These are phyloP conservation scores for Drosophila micromelanica DNA, from an alignment of 1,140 invertebrate species.

Conservation along the genomic window DNA sequence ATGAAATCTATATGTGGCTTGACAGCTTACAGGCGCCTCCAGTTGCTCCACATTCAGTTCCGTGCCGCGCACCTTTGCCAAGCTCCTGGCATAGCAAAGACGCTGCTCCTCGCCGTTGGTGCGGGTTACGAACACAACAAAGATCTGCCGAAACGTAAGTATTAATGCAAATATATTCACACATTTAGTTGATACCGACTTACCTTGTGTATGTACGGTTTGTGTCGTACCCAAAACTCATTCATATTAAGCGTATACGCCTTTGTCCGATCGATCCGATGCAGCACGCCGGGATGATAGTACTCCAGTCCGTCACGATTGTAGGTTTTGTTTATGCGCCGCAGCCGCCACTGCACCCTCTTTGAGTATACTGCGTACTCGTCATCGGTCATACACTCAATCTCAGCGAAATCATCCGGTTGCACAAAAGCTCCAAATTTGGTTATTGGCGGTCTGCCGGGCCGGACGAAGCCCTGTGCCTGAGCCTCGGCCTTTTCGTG, in stretches of 20 bases:
- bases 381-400: constrained; percentile 19
- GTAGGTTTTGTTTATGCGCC: constrained; percentile 18
- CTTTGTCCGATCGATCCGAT: constrained; percentile 35
- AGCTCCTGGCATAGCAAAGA: constrained; percentile 32
- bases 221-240: constrained; percentile 36
- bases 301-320: constrained; percentile 11
- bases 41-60: neutral
- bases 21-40: constrained; percentile 11
- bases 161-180: neutral
- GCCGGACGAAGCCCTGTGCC: constrained; percentile 28
- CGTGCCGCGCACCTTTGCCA: neutral
- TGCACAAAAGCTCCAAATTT: constrained; percentile 38
- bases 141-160: neutral
- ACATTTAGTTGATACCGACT: neutral
- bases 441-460: constrained; percentile 24
- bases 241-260: constrained; percentile 27
- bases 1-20: neutral
- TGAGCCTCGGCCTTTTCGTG: constrained; percentile 39
- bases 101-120: constrained; percentile 34
- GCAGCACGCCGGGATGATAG: constrained; percentile 34
- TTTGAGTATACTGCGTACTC: constrained; percentile 19
- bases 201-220: constrained; percentile 39
- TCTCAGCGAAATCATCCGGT: constrained; percentile 31
- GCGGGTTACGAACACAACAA: constrained; percentile 28
- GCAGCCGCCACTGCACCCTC: constrained; percentile 28